A percentile compares a stretch with the other conserved stretches of the same genome.
These are phyloP conservation scores for Platorchestia sp. DNA, from an alignment of 1,140 invertebrate genomes.

Conservation along the genomic window DNA sequence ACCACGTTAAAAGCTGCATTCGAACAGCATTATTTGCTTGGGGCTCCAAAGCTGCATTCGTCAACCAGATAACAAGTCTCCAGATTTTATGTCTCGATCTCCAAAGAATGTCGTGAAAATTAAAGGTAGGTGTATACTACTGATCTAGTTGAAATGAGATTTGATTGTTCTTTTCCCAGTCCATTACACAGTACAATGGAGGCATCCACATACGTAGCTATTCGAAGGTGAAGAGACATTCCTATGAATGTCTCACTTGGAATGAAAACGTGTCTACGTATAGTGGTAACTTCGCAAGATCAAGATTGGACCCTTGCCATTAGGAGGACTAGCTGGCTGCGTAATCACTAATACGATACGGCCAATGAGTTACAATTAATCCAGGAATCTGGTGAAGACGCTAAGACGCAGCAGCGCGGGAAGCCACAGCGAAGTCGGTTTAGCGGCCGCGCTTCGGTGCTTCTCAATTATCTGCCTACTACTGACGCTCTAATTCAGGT, in stretches of 20 bases:
- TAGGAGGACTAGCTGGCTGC: not conserved
- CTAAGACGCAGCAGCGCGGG: not conserved
- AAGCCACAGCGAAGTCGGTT: not conserved
- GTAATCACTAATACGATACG: conserved; percentile 26
- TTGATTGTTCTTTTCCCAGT: not conserved
- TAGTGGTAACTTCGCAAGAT: not conserved
- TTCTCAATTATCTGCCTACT: not conserved
- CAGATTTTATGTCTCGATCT: not conserved
- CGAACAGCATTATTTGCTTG: no score
- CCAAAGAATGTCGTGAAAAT: not conserved
- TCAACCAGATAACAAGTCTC: no score
- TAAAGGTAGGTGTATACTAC: not conserved
- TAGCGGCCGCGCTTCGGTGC: not conserved
- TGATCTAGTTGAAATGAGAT: not conserved
- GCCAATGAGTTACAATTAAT: conserved; percentile 36
- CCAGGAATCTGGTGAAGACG: not conserved
- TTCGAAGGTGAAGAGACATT: not conserved
- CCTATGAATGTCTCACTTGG: not conserved
- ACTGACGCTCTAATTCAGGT: not conserved
- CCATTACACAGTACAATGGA: not conserved
- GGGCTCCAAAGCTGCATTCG: no score
- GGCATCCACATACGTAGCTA: not conserved
- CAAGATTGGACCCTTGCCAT: not conserved
- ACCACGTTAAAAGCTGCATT: not conserved
- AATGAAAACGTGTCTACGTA: not conserved